These are phyloP conservation scores for Henricia sp. DNA, from an alignment of 53 echinoderm and acorn worm species.

Conservation along the genomic window DNA sequence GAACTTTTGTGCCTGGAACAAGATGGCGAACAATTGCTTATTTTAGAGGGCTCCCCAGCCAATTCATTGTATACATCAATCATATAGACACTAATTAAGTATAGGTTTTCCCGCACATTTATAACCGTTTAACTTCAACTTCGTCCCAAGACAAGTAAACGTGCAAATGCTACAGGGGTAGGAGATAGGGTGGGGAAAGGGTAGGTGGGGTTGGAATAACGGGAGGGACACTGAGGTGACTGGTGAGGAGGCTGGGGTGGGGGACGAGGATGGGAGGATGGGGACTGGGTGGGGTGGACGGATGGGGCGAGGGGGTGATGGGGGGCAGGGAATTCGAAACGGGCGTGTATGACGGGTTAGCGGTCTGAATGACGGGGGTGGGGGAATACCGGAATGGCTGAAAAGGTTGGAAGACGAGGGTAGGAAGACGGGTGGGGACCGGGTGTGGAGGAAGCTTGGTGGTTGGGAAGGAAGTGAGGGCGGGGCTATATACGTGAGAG, in stretches of 20 bases:
- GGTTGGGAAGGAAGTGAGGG: neutral
- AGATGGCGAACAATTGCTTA: too few relatives aligned
- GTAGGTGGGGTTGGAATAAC: neutral
- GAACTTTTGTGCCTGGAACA: too few relatives aligned
- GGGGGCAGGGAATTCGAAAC: neutral
- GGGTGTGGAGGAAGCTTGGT: neutral
- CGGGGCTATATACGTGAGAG: neutral
- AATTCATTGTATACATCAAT: too few relatives aligned
- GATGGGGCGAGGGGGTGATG: neutral
- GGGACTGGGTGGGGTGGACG: neutral
- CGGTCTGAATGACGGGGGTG: neutral
- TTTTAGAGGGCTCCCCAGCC: too few relatives aligned
- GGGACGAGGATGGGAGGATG: neutral
- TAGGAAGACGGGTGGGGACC: neutral
- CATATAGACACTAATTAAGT: too few relatives aligned
- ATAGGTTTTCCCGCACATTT: too few relatives aligned
- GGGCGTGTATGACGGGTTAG: too few relatives aligned
- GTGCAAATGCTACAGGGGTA: too few relatives aligned
- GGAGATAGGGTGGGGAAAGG: too few relatives aligned
- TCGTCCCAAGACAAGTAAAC: too few relatives aligned
- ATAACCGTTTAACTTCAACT: too few relatives aligned
- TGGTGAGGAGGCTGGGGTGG: neutral
- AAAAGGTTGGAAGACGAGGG: neutral
- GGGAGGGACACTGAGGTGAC: neutral
- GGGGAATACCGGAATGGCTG: neutral